Conservation (phyloP, 2,113 vertebrate species). For the Drymodes brunneopygia region DNA sequence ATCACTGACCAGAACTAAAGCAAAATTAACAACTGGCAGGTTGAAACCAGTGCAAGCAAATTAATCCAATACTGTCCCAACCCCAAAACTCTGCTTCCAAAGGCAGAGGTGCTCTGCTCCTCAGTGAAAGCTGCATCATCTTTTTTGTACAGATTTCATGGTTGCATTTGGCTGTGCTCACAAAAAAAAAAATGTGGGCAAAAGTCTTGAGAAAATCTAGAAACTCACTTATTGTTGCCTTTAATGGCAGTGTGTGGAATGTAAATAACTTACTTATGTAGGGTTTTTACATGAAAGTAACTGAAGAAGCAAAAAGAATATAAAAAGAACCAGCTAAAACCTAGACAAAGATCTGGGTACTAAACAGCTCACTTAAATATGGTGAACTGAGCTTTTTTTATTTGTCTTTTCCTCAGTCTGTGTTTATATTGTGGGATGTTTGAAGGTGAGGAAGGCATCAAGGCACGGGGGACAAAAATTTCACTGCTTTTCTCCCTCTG, state of each 20-base stretch:
- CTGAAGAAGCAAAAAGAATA: background rate
- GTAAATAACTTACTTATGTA: background rate
- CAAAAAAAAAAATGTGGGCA: background rate
- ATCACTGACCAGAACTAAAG: background rate
- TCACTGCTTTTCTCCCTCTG: background rate
- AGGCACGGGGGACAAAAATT: background rate
- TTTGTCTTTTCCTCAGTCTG: background rate
- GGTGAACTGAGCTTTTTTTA: background rate
- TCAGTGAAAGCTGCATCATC: background rate
- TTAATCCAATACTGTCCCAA: rapidly evolving
- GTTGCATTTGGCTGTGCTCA: background rate
- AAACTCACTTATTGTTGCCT: background rate
- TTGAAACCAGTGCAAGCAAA: rapidly evolving
- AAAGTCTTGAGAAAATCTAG: background rate
- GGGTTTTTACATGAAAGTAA: background rate
- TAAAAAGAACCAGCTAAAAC: background rate
- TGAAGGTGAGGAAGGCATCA: background rate
- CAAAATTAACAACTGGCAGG: background rate
- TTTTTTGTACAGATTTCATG: background rate
- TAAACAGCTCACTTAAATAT: background rate
- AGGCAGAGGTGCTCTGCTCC: background rate
- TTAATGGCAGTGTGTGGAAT: background rate
- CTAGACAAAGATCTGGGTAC: background rate
- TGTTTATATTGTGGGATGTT: background rate
- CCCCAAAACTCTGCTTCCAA: background rate